Percentiles rank a stretch among this genome's conserved stretches.
Evolutionary conservation across 2,797 vertebrate genomes (phyloP).

Genomic region (Phalanger gymnotis): DNA sequence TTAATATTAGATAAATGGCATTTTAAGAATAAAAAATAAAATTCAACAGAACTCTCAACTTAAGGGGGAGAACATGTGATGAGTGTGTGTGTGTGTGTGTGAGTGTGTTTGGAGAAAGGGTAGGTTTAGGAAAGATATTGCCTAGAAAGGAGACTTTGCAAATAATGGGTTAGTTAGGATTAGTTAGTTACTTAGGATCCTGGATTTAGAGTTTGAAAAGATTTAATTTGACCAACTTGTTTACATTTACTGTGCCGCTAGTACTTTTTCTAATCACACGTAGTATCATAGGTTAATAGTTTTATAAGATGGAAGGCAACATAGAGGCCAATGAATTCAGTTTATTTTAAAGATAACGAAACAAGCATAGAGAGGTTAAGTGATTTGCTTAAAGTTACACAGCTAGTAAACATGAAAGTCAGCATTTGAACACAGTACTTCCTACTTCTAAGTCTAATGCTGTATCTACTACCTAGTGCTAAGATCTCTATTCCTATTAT

Average conservation of each 20-base stretch:
- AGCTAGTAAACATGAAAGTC: neutral
- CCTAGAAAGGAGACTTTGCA: slow-evolving; percentile 62
- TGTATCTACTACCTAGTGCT: neutral
- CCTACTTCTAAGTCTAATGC: neutral
- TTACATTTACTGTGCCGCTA: neutral
- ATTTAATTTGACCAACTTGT: slow-evolving; percentile 31
- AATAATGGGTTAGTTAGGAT: neutral
- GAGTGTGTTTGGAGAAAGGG: slow-evolving; percentile 57
- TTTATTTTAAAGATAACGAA: neutral
- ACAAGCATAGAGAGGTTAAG: neutral
- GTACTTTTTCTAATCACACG: slow-evolving; percentile 41
- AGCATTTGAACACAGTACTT: neutral
- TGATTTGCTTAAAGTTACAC: neutral
- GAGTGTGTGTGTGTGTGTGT: slow-evolving; percentile 63
- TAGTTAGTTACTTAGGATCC: neutral
- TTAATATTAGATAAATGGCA: neutral
- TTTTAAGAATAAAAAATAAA: neutral
- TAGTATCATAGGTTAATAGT: neutral
- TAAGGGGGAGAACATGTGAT: neutral
- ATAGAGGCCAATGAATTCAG: neutral
- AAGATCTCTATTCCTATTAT: slow-evolving; percentile 34
- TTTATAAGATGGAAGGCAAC: neutral
- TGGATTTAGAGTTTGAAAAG: slow-evolving; percentile 30
- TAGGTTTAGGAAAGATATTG: slow-evolving; percentile 66
- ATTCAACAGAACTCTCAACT: slow-evolving; percentile 20